Conservation (phyloP, 2,113 vertebrate species). For the Ascaphus truei region DNA sequence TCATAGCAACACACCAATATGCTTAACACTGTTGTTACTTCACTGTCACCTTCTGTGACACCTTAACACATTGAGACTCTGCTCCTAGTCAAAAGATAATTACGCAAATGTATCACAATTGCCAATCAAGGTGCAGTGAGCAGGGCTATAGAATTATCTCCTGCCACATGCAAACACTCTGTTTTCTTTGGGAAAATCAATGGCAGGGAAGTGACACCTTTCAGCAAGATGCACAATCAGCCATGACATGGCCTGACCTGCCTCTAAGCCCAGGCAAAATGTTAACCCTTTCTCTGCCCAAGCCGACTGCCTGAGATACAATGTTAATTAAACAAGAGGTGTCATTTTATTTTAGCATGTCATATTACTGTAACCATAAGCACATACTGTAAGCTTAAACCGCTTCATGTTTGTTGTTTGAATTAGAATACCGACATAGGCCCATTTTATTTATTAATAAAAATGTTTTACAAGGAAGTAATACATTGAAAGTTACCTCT, state of each 20-base stretch:
- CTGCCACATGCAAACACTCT: constrained; percentile 26
- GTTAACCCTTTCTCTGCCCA: constrained; percentile 1
- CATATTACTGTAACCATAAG: background rate
- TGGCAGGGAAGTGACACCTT: constrained; percentile 35
- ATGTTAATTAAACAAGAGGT: constrained; percentile 9
- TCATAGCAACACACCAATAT: background rate
- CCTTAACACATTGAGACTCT: constrained; percentile 23
- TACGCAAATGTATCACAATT: constrained; percentile 36
- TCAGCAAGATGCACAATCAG: constrained; percentile 29
- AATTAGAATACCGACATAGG: no score
- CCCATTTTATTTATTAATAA: no score
- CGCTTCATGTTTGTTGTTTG: no score
- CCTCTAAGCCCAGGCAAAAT: background rate
- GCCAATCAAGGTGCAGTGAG: constrained; percentile 35
- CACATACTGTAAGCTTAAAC: no score
- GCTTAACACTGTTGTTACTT: background rate
- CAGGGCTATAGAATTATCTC: constrained; percentile 25
- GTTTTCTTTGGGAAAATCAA: constrained; percentile 29
- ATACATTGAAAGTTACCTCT: no score
- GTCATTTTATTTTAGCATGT: background rate
- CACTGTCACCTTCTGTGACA: constrained; percentile 16
- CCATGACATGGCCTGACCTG: constrained; percentile 27
- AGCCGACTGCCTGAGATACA: background rate
- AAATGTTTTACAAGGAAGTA: no score
- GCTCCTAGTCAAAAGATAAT: constrained; percentile 35